A percentile compares a stretch with the other conserved stretches of the same genome.
Evolutionary conservation across 1,140 invertebrate species (phyloP).

Genomic region (Mercenaria mercenaria): DNA sequence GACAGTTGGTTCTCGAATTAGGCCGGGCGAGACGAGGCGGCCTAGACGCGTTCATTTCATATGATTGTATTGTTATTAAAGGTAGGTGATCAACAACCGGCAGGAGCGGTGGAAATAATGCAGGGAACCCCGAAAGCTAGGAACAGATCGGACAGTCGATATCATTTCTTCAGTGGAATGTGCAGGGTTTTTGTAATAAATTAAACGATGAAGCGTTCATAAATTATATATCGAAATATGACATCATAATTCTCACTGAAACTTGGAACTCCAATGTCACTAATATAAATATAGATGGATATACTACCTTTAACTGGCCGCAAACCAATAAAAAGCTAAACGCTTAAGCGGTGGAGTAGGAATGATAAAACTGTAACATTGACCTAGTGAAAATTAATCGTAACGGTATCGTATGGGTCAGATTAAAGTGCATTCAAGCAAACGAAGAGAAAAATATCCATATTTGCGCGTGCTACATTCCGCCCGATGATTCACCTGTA

Average conservation of each 20-base stretch:
- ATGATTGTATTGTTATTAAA: too few relatives aligned
- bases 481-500: neutral
- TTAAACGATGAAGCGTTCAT: too few relatives aligned
- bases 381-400: neutral
- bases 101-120: neutral
- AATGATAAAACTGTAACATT: neutral
- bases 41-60: too few relatives aligned
- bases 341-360: neutral
- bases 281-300: neutral
- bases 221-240: too few relatives aligned
- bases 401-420: conserved; percentile 19
- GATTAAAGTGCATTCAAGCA: neutral
- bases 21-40: neutral
- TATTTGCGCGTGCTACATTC: neutral
- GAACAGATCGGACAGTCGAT: too few relatives aligned
- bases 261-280: conserved; percentile 24
- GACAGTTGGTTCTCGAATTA: too few relatives aligned
- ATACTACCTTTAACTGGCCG: conserved; percentile 17
- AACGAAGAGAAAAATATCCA: neutral
- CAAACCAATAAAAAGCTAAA: conserved; percentile 21
- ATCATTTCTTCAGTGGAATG: too few relatives aligned
- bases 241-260: too few relatives aligned
- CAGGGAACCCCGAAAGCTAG: too few relatives aligned
- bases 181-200: too few relatives aligned
- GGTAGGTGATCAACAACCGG: neutral